Evolutionary conservation across 2,113 vertebrate genomes (phyloP), one percentile per base, ranked within the genome.

Genomic region (Sisor rabdophorus): DNA sequence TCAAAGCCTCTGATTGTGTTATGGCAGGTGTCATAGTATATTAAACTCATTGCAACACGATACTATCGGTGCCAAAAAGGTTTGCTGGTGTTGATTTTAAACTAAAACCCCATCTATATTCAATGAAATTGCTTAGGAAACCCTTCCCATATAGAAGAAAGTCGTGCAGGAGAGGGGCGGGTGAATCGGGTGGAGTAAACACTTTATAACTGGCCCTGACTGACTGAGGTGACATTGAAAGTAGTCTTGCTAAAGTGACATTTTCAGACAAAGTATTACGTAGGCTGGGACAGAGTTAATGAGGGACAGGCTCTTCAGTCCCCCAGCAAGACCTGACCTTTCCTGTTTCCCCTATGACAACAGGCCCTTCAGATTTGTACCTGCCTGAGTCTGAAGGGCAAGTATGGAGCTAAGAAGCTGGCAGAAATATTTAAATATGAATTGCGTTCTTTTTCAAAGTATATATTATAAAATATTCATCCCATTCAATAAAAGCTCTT

Each of bases 251-350:
- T 74, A 88, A 88, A 89, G 84, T 91, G 90, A 91, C 90, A 91
- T 91, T 91, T 89, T 82, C 64, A 73, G 81, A 71, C 58, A 59
- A 52, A 72, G 59, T 81, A 82, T 70, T 83, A 86, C 59, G 76
- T 79, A 83, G 82, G 73, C 47, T 36, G 67, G 80, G 82, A 77
- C 55, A 79, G 81, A 85, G 87, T 91, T 91, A 92, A 92, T 90
- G 89, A 91, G 91, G 71, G 64, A 80, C 75, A 75, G 83, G 80
- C 58, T 87, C 61, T 82, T 84, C 73, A 52, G 70, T 68, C 85
- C 85, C 86, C 83, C 85, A 72, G 83, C 83, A 79, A 87, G 86
- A 83, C 86, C 71, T 91, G 89, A 91, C 90, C 91, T 92, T 92
- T 91, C 81, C 77, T 69, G 79, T 81, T 36, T 88, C 84, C 85